A percentile compares a stretch with the other conserved stretches of the same genome.
These are phyloP conservation scores for Digitonthophagus gazella DNA, from an alignment of 2,888 invertebrate species.

Conservation along the genomic window DNA sequence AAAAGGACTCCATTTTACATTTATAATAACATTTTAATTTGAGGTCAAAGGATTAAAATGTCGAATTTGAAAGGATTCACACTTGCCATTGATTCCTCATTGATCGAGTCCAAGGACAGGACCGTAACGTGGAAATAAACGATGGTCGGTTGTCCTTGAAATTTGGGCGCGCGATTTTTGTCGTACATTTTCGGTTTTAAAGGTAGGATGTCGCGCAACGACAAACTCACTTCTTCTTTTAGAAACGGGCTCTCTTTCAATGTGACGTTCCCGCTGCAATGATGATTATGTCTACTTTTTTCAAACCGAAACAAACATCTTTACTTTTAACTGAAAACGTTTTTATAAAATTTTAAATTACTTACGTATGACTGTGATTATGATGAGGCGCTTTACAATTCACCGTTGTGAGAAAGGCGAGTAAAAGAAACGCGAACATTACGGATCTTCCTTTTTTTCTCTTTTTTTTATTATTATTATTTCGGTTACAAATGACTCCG, in stretches of 20 bases:
- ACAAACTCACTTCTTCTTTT: conserved; percentile 63
- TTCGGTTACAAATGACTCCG: not conserved
- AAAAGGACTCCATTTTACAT: too few relatives aligned
- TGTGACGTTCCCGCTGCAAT: conserved; percentile 37
- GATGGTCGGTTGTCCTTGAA: conserved; percentile 80
- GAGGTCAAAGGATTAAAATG: not conserved
- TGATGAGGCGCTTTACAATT: conserved; percentile 17
- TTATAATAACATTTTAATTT: too few relatives aligned
- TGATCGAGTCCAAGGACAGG: conserved; percentile 88
- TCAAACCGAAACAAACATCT: not conserved
- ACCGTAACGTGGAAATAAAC: conserved; percentile 92
- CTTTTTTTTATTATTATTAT: not conserved
- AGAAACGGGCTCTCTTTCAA: conserved; percentile 35
- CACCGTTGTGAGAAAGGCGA: conserved; percentile 4
- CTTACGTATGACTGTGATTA: conserved; percentile 22
- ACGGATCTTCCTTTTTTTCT: conserved; percentile 7
- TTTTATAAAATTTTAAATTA: not conserved
- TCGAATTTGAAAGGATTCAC: not conserved
- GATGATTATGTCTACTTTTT: not conserved
- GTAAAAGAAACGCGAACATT: conserved; percentile 18
- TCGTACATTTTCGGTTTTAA: conserved; percentile 83
- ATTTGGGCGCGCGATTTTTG: conserved; percentile 85
- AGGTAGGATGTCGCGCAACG: conserved; percentile 81
- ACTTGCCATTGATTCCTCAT: conserved; percentile 89
- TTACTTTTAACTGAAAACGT: not conserved